phyloP scores from a whole-genome alignment of 2,113 vertebrate species.

The Perccottus glenii region DNA sequence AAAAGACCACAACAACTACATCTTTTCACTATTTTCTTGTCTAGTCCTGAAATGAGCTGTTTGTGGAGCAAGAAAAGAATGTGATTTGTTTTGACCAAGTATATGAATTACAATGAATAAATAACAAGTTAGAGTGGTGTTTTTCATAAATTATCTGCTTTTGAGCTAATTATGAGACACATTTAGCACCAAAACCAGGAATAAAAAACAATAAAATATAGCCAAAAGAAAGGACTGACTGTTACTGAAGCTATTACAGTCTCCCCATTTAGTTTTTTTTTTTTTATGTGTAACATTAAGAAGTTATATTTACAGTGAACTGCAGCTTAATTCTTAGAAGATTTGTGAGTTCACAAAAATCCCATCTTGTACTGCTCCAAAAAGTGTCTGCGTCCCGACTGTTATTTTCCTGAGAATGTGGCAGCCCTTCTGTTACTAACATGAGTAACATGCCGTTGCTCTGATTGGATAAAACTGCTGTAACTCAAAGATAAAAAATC shows the following conservation, averaged over 20 bases:
- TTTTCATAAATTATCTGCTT: constrained; percentile 21
- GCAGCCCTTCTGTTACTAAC: too few relatives aligned
- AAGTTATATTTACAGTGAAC: too few relatives aligned
- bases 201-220: constrained; percentile 19
- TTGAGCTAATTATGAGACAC: constrained; percentile 13
- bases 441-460: too few relatives aligned
- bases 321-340: too few relatives aligned
- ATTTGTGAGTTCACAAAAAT: too few relatives aligned
- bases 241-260: constrained; percentile 4
- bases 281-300: too few relatives aligned
- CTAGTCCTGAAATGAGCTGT: background rate
- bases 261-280: too few relatives aligned
- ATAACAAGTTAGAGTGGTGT: constrained; percentile 36
- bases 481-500: too few relatives aligned
- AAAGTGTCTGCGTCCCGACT: too few relatives aligned
- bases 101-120: constrained; percentile 25
- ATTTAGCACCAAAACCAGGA: background rate
- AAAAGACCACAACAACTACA: constrained; percentile 2
- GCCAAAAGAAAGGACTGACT: background rate
- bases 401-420: too few relatives aligned
- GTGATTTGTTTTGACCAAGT: background rate
- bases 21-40: background rate
- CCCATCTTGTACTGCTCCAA: too few relatives aligned
- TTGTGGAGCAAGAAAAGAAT: background rate
- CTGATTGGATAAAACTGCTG: too few relatives aligned